These are phyloP conservation scores for Lordiphosa clarofinis DNA, from an alignment of 1,140 invertebrate species.

Conservation along the genomic window DNA sequence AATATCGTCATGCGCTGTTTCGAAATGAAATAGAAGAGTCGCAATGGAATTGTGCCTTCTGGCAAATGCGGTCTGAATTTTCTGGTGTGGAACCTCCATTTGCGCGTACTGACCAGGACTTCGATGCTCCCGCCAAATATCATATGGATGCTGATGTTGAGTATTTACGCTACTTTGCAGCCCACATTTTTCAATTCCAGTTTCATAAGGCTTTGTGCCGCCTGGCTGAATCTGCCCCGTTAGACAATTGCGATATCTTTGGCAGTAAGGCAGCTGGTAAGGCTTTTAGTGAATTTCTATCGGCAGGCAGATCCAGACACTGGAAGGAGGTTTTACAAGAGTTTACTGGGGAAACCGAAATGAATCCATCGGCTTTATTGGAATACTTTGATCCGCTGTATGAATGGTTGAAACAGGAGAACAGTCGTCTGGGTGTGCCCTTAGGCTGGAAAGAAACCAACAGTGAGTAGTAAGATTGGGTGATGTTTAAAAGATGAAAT, in stretches of 20 bases:
- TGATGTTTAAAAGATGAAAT: too few relatives aligned
- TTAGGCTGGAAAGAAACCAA: conserved; percentile 64
- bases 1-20: conserved; percentile 83
- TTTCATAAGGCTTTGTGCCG: conserved; percentile 84
- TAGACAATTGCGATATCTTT: conserved; percentile 84
- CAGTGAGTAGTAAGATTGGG: conserved; percentile 41
- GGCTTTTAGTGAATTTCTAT: conserved; percentile 49
- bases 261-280: conserved; percentile 80
- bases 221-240: conserved; percentile 81
- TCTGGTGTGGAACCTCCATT: conserved; percentile 83
- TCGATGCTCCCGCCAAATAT: conserved; percentile 84
- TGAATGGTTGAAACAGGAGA: conserved; percentile 77
- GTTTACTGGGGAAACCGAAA: conserved; percentile 81
- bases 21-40: conserved; percentile 79
- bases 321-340: conserved; percentile 82
- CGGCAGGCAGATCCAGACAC: conserved; percentile 81
- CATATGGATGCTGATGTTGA: conserved; percentile 82
- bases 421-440: conserved; percentile 58
- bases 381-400: conserved; percentile 79
- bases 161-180: conserved; percentile 84
- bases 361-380: conserved; percentile 79
- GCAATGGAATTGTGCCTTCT: conserved; percentile 83
- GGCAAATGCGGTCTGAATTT: conserved; percentile 81
- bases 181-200: conserved; percentile 83
- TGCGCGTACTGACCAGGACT: conserved; percentile 81